Base-by-base conservation (phyloP, 2,888 invertebrate genomes). In the Eupithecia exiguata region DNA sequence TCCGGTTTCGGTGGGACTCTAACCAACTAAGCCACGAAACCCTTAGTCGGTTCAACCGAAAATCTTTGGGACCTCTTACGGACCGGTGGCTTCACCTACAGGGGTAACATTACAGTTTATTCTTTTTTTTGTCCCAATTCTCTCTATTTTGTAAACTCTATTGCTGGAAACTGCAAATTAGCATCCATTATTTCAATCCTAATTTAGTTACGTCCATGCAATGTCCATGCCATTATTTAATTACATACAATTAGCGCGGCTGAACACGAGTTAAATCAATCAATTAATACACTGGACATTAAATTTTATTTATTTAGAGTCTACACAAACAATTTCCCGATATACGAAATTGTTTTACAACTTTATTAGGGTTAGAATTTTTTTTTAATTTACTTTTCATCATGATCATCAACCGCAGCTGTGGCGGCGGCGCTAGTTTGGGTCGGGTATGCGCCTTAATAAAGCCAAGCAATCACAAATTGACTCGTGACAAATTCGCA, bases 381-480 rank as follows among this genome's bases (percentile, higher is more conserved):
- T n/a, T n/a, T n/a, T n/a, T n/a, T n/a, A n/a, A n/a, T n/a, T n/a
- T n/a, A n/a, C n/a, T n/a, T n/a, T 30, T 30, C 30, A 30, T 30
- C 30, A 30, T 30, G 2, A 30, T 30, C 30, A 30, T 30, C 30
- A 30, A 3, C 30, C 30, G 4, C 30, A 30, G 30, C 30, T 30
- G n/a, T n/a, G n/a, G n/a, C n/a, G n/a, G n/a, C n/a, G n/a, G n/a
- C n/a, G n/a, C n/a, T n/a, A n/a, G n/a, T n/a, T n/a, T n/a, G n/a
- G n/a, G 30, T 30, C 1, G 4, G 30, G 30, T 3, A 4, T 30
- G 30, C n/a, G n/a, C n/a, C n/a, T n/a, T n/a, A 49, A n/a, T n/a
- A 58, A 58, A 58, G 12, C 58, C 14, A 58, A 40, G 40, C 16
- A 40, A 66, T 66, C 40, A 40, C 40, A 66, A 66, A 66, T 66